These are phyloP conservation scores for Charina bottae DNA, from an alignment of 2,113 vertebrate species.

Conservation along the genomic window DNA sequence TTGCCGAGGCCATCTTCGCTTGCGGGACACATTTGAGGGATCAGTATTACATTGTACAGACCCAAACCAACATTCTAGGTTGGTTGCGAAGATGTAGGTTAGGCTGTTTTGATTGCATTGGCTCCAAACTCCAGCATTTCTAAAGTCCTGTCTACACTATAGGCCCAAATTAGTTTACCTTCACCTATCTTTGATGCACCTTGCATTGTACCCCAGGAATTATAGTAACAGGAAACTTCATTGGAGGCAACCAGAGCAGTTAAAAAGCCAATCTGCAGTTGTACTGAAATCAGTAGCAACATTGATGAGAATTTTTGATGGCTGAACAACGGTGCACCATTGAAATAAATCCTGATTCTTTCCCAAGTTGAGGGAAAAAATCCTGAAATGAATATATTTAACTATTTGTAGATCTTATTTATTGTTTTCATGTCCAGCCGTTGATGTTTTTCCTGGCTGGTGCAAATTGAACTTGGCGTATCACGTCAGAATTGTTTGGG, in stretches of 20 bases:
- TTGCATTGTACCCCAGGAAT: no score
- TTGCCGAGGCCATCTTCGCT: background rate
- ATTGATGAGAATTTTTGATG: background rate
- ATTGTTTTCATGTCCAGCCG: background rate
- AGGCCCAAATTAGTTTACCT: background rate
- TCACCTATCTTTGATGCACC: no score
- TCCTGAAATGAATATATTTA: background rate
- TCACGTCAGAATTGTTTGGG: background rate
- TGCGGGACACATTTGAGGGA: background rate
- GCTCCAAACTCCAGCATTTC: background rate
- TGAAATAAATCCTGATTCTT: background rate
- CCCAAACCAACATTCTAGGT: no score
- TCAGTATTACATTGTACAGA: background rate
- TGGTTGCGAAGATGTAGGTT: background rate
- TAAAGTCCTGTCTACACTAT: background rate
- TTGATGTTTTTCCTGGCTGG: background rate
- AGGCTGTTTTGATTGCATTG: background rate
- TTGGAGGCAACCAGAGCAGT: background rate
- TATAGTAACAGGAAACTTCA: background rate
- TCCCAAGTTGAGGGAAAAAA: no score
- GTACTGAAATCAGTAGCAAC: background rate
- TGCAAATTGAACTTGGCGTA: background rate
- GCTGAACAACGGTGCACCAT: background rate
- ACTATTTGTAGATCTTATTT: background rate
- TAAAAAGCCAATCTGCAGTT: background rate